phyloP scores from a whole-genome alignment of 2,113 vertebrate species.

The Etheostoma spectabile region DNA sequence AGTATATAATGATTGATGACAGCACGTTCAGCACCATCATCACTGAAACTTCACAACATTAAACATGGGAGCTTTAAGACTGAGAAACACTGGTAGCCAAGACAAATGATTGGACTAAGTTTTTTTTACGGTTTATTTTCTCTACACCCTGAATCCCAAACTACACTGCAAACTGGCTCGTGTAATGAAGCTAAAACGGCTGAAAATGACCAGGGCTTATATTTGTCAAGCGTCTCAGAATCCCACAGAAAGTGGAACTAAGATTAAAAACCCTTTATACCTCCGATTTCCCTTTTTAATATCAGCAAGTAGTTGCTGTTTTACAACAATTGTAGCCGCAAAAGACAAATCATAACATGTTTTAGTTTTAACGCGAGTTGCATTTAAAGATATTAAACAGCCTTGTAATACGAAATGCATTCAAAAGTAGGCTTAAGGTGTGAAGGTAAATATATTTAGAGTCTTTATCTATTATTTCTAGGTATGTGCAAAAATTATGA shows the following conservation, averaged over 20 bases:
- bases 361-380: neutral
- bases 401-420: neutral
- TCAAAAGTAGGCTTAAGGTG: neutral
- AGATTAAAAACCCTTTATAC: neutral
- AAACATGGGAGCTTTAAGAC: slow-evolving; percentile 19
- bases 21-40: neutral
- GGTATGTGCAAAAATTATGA: neutral
- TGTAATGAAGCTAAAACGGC: neutral
- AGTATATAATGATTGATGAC: neutral
- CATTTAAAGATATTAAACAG: neutral
- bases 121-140: slow-evolving; percentile 27
- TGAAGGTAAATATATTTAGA: neutral
- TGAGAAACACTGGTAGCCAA: slow-evolving; percentile 62
- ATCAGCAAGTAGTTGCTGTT: neutral
- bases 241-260: neutral
- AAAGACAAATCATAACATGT: neutral
- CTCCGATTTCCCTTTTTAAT: too few relatives aligned
- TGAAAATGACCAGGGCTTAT: neutral
- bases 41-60: neutral
- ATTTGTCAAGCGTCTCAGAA: neutral
- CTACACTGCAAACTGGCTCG: slow-evolving; percentile 67
- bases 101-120: slow-evolving; percentile 22
- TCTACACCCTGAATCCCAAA: slow-evolving; percentile 57
- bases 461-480: neutral
- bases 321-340: neutral